A percentile compares a stretch with the other conserved stretches of the same genome.
These are phyloP conservation scores for Xanthostigma xanthostigma DNA, from an alignment of 2,888 invertebrate genomes.

Conservation along the genomic window DNA sequence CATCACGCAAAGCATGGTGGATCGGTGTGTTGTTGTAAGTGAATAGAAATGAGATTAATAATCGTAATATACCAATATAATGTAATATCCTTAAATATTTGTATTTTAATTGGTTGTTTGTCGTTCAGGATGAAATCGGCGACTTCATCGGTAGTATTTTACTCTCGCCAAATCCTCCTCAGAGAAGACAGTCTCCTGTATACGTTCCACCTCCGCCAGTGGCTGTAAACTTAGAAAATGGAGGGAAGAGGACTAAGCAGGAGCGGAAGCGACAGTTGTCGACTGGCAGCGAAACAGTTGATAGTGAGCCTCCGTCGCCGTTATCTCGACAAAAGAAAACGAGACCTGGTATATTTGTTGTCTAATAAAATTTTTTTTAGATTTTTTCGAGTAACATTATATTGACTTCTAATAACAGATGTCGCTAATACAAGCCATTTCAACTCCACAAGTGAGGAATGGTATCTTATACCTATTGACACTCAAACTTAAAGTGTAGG, in stretches of 20 bases:
- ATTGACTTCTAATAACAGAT: not conserved
- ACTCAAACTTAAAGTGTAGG: too few species aligned
- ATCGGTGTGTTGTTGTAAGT: slow-evolving; percentile 53
- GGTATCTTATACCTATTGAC: too few species aligned
- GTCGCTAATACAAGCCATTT: not conserved
- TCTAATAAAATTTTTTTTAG: slow-evolving; percentile 12
- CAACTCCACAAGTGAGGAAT: too few species aligned
- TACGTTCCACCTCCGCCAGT: slow-evolving; percentile 20
- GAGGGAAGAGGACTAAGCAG: slow-evolving; percentile 17
- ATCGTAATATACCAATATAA: not conserved
- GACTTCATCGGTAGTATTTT: slow-evolving; percentile 46
- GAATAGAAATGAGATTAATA: not conserved
- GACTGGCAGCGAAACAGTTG: slow-evolving; percentile 29
- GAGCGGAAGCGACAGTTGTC: slow-evolving; percentile 36
- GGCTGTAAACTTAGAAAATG: slow-evolving; percentile 15
- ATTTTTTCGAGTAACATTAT: slow-evolving; percentile 3
- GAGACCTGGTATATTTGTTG: slow-evolving; percentile 22
- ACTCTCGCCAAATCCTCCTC: slow-evolving; percentile 40
- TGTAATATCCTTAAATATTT: not conserved
- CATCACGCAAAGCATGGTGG: slow-evolving; percentile 66
- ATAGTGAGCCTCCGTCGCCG: slow-evolving; percentile 34
- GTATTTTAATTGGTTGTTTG: not conserved
- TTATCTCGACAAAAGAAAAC: slow-evolving; percentile 25
- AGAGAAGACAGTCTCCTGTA: slow-evolving; percentile 27
- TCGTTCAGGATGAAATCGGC: slow-evolving; percentile 42